Conservation (phyloP, 1,140 invertebrate species). For the Bombyx mandarina region DNA sequence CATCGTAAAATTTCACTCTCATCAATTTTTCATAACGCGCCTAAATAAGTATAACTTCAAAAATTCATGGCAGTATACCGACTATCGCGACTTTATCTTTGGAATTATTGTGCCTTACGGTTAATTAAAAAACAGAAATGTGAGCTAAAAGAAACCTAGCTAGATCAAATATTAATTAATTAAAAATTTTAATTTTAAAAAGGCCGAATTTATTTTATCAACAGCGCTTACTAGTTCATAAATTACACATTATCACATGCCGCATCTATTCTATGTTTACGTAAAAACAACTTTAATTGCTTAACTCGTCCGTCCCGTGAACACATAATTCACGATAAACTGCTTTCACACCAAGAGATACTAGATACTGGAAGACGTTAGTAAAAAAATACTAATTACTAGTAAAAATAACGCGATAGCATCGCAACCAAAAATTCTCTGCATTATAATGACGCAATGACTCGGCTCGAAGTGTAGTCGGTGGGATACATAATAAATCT, state of each 20-base stretch:
- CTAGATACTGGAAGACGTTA: conserved; percentile 23
- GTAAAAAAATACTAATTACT: conserved; percentile 68
- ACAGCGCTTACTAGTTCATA: background rate
- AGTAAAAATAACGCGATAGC: conserved; percentile 60
- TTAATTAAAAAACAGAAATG: no score
- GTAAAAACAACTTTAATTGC: conserved; percentile 55
- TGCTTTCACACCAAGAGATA: conserved; percentile 41
- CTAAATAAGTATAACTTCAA: no score
- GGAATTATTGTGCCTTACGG: no score
- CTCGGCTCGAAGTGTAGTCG: conserved; percentile 39
- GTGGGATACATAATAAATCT: conserved; percentile 63
- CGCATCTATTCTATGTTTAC: conserved; percentile 34
- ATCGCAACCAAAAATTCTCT: conserved; percentile 51
- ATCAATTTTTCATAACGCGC: no score
- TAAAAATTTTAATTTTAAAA: no score
- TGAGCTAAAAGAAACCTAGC: no score
- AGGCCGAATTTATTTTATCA: no score
- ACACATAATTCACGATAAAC: conserved; percentile 49
- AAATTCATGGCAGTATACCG: no score
- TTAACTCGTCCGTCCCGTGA: conserved; percentile 43
- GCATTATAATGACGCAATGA: conserved; percentile 34
- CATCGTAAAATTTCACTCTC: no score
- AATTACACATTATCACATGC: conserved; percentile 26
- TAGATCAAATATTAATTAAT: no score
- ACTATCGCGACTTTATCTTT: no score